A percentile compares a stretch with the other conserved stretches of the same genome.
Conservation (phyloP, 2,113 vertebrate species). For the Tragelaphus imberbis region DNA sequence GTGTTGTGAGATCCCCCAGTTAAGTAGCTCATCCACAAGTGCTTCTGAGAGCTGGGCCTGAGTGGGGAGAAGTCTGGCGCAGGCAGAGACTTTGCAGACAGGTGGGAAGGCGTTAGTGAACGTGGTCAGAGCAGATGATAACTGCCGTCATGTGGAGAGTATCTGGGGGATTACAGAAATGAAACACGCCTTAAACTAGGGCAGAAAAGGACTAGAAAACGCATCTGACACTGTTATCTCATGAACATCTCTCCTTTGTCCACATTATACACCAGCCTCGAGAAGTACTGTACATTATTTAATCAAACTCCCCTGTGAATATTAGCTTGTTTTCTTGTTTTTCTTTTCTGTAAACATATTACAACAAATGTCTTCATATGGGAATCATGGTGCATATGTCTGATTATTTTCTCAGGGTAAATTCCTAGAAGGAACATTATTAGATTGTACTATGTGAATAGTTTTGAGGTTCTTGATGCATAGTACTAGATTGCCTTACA, state of each 20-base stretch:
- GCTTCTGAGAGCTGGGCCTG: not conserved
- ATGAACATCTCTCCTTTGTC: not conserved
- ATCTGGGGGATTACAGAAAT: not conserved
- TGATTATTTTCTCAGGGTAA: not conserved
- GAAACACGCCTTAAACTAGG: not conserved
- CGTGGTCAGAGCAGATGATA: not conserved
- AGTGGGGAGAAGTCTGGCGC: not conserved
- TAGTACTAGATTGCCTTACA: not conserved
- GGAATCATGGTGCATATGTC: not conserved
- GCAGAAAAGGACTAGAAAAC: not conserved
- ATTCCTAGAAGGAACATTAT: not conserved
- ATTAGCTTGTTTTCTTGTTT: not conserved
- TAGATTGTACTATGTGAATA: not conserved
- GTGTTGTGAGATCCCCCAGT: not conserved
- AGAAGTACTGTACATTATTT: accelerated
- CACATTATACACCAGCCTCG: not conserved
- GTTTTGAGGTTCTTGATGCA: not conserved
- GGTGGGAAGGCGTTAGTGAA: not conserved
- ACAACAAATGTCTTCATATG: not conserved
- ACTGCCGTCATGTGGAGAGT: not conserved
- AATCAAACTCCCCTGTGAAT: not conserved
- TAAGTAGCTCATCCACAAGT: not conserved
- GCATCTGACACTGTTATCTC: not conserved
- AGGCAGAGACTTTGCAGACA: not conserved
- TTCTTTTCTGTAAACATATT: not conserved